Percentiles rank a stretch among this genome's conserved stretches.
Evolutionary conservation across 2,113 vertebrate genomes (phyloP).

Genomic region (Tautogolabrus adspersus): DNA sequence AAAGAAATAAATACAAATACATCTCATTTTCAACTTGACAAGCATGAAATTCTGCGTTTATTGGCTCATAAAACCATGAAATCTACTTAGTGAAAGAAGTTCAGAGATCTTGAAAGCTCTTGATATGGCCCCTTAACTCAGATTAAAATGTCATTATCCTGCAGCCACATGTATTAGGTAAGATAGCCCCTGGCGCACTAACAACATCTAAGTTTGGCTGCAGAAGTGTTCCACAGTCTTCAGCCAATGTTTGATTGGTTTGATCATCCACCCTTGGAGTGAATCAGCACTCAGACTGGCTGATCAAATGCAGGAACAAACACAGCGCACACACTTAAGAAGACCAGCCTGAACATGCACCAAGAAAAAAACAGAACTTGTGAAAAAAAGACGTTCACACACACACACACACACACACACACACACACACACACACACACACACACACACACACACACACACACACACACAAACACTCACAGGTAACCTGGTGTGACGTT

Average conservation of each 20-base stretch:
- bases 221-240: constrained; percentile 5
- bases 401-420: background rate
- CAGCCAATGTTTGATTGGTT: constrained; percentile 23
- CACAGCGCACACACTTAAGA: constrained; percentile 2
- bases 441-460: background rate
- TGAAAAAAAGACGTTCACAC: too few species aligned
- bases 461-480: background rate
- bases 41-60: constrained; percentile 8
- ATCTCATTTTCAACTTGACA: background rate
- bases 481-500: background rate
- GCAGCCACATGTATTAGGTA: background rate
- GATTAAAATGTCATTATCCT: background rate
- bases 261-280: constrained; percentile 29
- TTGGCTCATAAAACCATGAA: background rate
- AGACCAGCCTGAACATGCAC: background rate
- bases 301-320: constrained; percentile 27
- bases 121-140: background rate
- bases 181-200: background rate
- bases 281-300: constrained; percentile 3
- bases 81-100: background rate
- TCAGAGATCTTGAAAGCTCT: background rate
- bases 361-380: background rate
- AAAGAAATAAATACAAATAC: too few species aligned
- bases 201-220: background rate
- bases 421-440: background rate